These are phyloP conservation scores for Tragulus kanchil DNA, from an alignment of 2,113 vertebrate species.

Conservation along the genomic window DNA sequence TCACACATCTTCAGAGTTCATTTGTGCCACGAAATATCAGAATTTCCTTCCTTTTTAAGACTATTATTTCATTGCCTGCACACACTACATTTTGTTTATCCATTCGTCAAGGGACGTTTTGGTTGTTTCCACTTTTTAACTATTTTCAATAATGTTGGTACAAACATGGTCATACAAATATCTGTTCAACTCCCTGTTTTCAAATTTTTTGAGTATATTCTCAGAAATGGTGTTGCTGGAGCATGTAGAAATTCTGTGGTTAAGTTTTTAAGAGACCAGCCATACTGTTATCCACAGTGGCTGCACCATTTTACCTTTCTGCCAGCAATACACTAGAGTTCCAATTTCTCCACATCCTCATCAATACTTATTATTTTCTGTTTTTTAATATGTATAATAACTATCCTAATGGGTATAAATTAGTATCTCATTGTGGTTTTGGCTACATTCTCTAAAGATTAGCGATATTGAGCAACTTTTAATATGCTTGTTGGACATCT, in stretches of 20 bases:
- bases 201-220: neutral
- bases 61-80: neutral
- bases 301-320: neutral
- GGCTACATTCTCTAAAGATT: neutral
- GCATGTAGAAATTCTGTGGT: neutral
- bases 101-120: neutral
- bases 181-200: neutral
- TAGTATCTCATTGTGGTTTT: neutral
- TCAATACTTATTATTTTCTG: neutral
- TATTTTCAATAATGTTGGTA: neutral
- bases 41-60: constrained; percentile 16
- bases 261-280: neutral
- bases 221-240: neutral
- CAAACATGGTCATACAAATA: neutral
- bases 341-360: neutral
- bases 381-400: neutral
- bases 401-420: neutral
- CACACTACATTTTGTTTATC: neutral
- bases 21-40: neutral
- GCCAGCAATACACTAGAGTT: neutral
- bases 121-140: neutral
- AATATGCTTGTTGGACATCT: neutral
- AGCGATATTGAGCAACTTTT: neutral
- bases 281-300: neutral
- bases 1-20: neutral